Base-by-base conservation (phyloP, 2,113 vertebrate species). In the Lophura nycthemera region DNA sequence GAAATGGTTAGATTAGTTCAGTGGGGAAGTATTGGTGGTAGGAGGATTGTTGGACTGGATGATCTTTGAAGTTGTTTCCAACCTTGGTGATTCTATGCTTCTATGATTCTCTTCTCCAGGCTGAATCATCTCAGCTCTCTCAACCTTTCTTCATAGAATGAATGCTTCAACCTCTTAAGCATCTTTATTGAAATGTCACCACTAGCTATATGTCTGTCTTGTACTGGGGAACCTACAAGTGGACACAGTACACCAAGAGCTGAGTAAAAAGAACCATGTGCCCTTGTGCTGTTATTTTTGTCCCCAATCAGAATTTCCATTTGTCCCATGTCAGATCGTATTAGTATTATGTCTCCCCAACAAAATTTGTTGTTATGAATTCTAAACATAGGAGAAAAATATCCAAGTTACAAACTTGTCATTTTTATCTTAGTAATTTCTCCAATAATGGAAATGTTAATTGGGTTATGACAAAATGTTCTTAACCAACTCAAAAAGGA, bases 331-430 rank as follows among this genome's bases (percentile, higher is more conserved):
- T 54, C 8, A 59, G 7, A n/a, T 74, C 22, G 13, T 66, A 27
- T 54, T 43, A 61, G 0, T 24, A 71, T 59, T 18, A n/a, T 2
- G 2, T 2, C 13, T n/a, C 8, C 19, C 10, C 17, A 10, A 27
- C 29, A 18, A 81, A 8, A 8, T 81, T 59, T 10, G 21, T 69
- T 80, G 69, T 12, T 66, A 6, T 52, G 48, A 73, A 16, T 32
- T 77, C 18, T 88, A 43, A 30, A 24, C 59, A 54, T 10, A 48
- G 29, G 8, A 78, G 11, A 3, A 63, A 73, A 86, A 69, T 52
- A 57, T 2, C 3, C 21, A 32, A n/a, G 19, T 73, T 77, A 24
- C 1, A 83, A 71, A 63, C 15, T 12, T 34, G 13, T 6, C 0
- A 3, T 70, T 83, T 92, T 73, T 57, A 16, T 83, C 15, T 32